Evolutionary conservation across 2,113 vertebrate species (phyloP).

Genomic region (Oceanites oceanicus): DNA sequence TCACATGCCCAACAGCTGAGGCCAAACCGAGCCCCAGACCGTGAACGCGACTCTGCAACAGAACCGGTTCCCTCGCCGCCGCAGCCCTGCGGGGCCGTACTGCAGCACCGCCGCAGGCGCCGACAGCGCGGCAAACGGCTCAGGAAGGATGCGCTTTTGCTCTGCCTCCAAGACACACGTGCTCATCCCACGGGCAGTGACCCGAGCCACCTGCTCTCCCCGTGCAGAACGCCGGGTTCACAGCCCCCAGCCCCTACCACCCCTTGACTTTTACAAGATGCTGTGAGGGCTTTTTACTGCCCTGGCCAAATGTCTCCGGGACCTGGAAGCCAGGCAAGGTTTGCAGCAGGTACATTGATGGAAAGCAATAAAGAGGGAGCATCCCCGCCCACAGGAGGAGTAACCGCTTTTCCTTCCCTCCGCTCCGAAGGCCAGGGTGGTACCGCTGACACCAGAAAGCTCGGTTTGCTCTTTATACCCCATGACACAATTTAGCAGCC

Average conservation of each 20-base stretch:
- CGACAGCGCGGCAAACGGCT: accelerated
- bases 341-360: not conserved
- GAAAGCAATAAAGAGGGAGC: not conserved
- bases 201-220: not conserved
- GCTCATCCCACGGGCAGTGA: not conserved
- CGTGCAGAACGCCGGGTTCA: accelerated
- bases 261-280: not conserved
- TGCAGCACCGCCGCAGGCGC: not conserved
- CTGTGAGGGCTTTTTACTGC: not conserved
- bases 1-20: not conserved
- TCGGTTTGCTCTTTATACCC: not conserved
- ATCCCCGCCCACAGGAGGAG: not conserved
- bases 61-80: accelerated
- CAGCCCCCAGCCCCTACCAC: not conserved
- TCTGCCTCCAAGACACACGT: not conserved
- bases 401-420: not conserved
- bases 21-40: not conserved
- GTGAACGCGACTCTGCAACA: not conserved
- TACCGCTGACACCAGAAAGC: not conserved
- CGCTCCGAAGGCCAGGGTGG: not conserved
- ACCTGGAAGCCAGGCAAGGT: not conserved
- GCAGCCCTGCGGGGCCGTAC: not conserved
- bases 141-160: not conserved
- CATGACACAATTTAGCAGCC: accelerated
- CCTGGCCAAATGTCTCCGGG: not conserved